phyloP scores from a whole-genome alignment of 2,888 invertebrate genomes.

The Hedya salicella region DNA sequence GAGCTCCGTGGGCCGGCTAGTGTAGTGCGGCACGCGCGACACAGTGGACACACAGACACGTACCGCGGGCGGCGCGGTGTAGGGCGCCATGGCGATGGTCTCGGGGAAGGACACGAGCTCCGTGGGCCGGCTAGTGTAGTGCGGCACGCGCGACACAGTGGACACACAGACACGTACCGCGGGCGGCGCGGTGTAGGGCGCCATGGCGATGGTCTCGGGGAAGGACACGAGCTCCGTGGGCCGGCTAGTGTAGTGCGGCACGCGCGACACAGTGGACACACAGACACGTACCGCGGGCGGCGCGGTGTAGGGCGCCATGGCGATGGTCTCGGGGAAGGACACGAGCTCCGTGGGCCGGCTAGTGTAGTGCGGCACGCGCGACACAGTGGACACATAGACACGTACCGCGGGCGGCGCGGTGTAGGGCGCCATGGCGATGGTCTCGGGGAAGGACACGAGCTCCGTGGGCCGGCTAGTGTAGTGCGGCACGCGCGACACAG shows the following conservation, averaged over 20 bases:
- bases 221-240: constrained; percentile 95
- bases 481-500: constrained; percentile 90
- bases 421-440: constrained; percentile 90
- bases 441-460: constrained; percentile 95
- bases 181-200: constrained; percentile 71
- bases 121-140: constrained; percentile 94
- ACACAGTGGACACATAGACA: constrained; percentile 96
- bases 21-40: constrained; percentile 95
- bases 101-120: constrained; percentile 96
- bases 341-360: constrained; percentile 95
- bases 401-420: constrained; percentile 59
- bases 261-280: constrained; percentile 94
- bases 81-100: constrained; percentile 92
- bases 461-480: constrained; percentile 90
- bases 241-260: constrained; percentile 87
- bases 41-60: constrained; percentile 80
- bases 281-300: constrained; percentile 86
- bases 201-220: constrained; percentile 93
- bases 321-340: constrained; percentile 93
- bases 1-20: constrained; percentile 93
- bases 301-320: constrained; percentile 87
- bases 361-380: constrained; percentile 84
- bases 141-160: constrained; percentile 93
- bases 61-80: constrained; percentile 88
- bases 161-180: constrained; percentile 92